Conservation (phyloP, 2,888 invertebrate genomes). For the Eupithecia insigniata region DNA sequence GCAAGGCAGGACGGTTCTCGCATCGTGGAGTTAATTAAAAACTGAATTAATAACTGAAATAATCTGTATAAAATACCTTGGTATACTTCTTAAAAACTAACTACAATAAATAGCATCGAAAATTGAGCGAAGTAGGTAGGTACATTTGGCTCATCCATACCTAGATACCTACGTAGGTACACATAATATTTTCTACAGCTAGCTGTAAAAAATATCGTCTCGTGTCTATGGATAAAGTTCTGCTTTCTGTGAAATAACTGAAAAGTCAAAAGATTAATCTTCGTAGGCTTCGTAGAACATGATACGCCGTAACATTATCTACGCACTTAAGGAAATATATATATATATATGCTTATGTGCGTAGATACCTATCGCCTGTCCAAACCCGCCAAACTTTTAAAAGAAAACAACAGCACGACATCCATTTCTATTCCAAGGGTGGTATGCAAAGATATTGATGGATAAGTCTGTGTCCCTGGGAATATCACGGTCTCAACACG, state of each 20-base stretch:
- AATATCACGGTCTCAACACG: slow-evolving; percentile 79
- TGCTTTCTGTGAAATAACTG: neutral
- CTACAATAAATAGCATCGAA: neutral
- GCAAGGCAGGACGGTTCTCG: slow-evolving; percentile 51
- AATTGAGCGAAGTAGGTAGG: neutral
- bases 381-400: slow-evolving; percentile 18
- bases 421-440: slow-evolving; percentile 33
- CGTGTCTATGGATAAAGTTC: neutral
- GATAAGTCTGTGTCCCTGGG: slow-evolving; percentile 78
- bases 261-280: neutral
- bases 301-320: slow-evolving; percentile 7
- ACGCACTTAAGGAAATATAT: too few species aligned
- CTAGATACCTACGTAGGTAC: neutral
- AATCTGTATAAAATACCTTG: neutral
- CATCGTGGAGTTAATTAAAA: slow-evolving; percentile 43
- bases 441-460: slow-evolving; percentile 84
- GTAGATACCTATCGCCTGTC: neutral
- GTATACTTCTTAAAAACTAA: neutral
- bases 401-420: slow-evolving; percentile 14
- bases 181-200: neutral
- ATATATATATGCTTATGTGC: neutral
- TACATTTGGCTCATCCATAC: neutral
- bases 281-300: slow-evolving; percentile 1
- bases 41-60: slow-evolving; percentile 32
- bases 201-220: too few species aligned